These are phyloP conservation scores for Anthonomus grandis DNA, from an alignment of 1,140 invertebrate genomes.

Conservation along the genomic window DNA sequence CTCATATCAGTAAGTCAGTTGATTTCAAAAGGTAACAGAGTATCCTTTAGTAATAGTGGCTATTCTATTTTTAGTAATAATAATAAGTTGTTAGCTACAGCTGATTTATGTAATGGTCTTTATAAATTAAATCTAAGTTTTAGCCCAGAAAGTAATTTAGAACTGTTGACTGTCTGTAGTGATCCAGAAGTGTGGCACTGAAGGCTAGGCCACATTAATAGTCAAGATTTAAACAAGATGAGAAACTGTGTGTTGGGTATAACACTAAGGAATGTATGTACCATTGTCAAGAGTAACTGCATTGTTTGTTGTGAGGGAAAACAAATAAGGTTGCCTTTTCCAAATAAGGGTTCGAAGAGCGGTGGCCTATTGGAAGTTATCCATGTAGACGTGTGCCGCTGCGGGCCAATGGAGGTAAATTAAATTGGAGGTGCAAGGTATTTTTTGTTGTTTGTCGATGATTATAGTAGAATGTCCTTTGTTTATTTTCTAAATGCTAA, in stretches of 20 bases:
- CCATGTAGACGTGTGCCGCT: slow-evolving; percentile 40
- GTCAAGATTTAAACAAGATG: slow-evolving; percentile 21
- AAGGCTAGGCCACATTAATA: slow-evolving; percentile 40
- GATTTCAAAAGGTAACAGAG: slow-evolving; percentile 22
- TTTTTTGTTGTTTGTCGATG: slow-evolving; percentile 46
- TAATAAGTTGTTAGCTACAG: slow-evolving; percentile 27
- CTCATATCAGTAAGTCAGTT: slow-evolving; percentile 30
- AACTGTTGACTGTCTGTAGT: slow-evolving; percentile 22
- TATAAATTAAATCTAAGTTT: slow-evolving; percentile 42
- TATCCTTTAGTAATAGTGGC: slow-evolving; percentile 24
- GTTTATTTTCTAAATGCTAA: slow-evolving; percentile 46
- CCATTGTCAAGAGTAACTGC: too few species aligned
- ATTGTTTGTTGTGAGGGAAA: slow-evolving; percentile 42
- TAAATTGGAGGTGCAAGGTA: slow-evolving; percentile 44
- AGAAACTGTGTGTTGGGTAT: slow-evolving; percentile 23
- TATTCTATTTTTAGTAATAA: slow-evolving; percentile 29
- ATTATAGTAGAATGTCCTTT: slow-evolving; percentile 42
- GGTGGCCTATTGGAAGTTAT: slow-evolving; percentile 40
- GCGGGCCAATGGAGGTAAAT: slow-evolving; percentile 39
- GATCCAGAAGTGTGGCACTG: slow-evolving; percentile 31
- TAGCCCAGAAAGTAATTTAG: slow-evolving; percentile 11
- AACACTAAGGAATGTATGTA: slow-evolving; percentile 8
- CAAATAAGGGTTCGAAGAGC: slow-evolving; percentile 24
- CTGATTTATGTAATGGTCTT: slow-evolving; percentile 29
- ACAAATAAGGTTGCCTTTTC: slow-evolving; percentile 37